phyloP scores from a whole-genome alignment of 2,888 invertebrate genomes.

The Nasonovia ribisnigri region DNA sequence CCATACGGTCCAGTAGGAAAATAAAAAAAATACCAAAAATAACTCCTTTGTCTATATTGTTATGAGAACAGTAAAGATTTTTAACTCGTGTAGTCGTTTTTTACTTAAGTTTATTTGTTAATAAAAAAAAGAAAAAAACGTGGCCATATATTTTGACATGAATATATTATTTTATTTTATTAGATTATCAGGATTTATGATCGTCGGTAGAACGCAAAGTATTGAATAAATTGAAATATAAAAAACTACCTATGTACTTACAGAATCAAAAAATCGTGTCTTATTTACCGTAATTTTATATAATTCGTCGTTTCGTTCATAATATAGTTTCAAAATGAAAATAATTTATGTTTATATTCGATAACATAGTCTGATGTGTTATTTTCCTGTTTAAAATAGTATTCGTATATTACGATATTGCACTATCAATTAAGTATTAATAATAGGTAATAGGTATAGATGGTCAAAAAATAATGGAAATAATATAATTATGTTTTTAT shows the following conservation, averaged over 20 bases:
- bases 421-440: neutral
- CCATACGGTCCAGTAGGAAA: neutral
- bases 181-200: neutral
- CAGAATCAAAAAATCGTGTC: neutral
- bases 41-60: neutral
- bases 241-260: neutral
- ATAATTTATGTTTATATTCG: neutral
- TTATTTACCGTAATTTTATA: neutral
- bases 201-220: neutral
- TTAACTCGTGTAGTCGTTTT: neutral
- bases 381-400: neutral
- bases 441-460: too few relatives aligned
- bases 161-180: neutral
- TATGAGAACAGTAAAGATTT: neutral
- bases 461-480: neutral
- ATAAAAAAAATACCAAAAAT: neutral
- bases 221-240: constrained; percentile 3
- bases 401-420: neutral
- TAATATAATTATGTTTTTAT: neutral
- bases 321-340: neutral
- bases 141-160: neutral
- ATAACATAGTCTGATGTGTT: neutral
- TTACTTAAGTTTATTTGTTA: neutral
- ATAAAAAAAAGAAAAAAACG: neutral
- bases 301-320: neutral